phyloP scores from a whole-genome alignment of 2,888 invertebrate genomes.

The Troglohyphantes excavatus region DNA sequence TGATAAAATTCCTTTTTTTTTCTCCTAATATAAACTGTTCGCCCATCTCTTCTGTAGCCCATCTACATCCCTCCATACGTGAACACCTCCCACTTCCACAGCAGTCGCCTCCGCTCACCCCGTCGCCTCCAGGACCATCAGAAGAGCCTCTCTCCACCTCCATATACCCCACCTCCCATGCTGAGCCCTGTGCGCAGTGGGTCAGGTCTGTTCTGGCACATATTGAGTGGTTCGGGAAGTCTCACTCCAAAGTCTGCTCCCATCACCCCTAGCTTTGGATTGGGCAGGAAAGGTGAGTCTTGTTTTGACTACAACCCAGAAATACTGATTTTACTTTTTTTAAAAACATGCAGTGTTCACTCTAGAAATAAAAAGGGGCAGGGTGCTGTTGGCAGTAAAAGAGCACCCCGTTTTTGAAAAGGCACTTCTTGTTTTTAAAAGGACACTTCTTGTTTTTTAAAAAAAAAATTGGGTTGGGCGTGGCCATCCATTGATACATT shows the following conservation, averaged over 20 bases:
- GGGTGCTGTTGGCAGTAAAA: too few species aligned
- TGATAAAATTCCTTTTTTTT: neutral
- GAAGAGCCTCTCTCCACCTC: slow-evolving; percentile 83
- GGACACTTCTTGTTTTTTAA: too few species aligned
- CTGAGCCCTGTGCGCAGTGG: slow-evolving; percentile 95
- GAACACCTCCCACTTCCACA: slow-evolving; percentile 84
- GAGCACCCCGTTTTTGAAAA: too few species aligned
- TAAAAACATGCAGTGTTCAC: too few species aligned
- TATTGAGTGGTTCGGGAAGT: slow-evolving; percentile 80
- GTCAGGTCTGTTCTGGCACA: slow-evolving; percentile 89
- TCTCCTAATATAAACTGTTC: neutral
- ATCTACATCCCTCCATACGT: slow-evolving; percentile 83
- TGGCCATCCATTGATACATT: too few species aligned
- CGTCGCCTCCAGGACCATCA: slow-evolving; percentile 81
- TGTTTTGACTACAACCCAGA: too few species aligned
- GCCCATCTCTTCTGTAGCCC: slow-evolving; percentile 80
- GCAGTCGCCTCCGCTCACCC: slow-evolving; percentile 84
- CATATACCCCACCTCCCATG: slow-evolving; percentile 96
- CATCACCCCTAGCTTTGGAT: slow-evolving; percentile 76
- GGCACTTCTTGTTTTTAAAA: too few species aligned
- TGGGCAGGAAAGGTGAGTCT: slow-evolving; percentile 55
- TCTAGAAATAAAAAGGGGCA: too few species aligned
- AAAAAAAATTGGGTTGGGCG: too few species aligned
- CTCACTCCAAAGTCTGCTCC: slow-evolving; percentile 82
- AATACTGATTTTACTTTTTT: too few species aligned